Percentiles rank a stretch among this genome's conserved stretches.
phyloP scores from a whole-genome alignment of 2,888 invertebrate genomes.

The Herminia tarsipennalis region DNA sequence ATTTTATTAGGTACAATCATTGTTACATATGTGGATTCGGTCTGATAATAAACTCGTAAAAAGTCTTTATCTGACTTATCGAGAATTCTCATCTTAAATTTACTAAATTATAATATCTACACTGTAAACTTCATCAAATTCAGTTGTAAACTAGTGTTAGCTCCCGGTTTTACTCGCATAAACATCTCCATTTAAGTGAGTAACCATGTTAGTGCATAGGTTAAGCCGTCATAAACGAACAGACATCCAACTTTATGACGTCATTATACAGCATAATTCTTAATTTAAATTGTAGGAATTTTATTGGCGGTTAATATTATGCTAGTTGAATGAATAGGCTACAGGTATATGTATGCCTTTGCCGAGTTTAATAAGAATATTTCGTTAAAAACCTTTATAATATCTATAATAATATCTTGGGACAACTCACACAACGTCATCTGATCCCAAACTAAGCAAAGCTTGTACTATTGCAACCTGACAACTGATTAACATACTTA shows the following conservation, averaged over 20 bases:
- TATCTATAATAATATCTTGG: no score
- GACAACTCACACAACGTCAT: no score
- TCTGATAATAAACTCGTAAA: no score
- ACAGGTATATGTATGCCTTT: neutral
- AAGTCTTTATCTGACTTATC: no score
- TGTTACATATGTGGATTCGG: no score
- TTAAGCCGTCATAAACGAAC: conserved; percentile 35
- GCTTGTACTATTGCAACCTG: no score
- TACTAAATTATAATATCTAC: neutral
- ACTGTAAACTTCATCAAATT: neutral
- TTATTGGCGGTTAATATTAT: conserved; percentile 3
- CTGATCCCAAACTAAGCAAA: no score
- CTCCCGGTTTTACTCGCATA: conserved; percentile 27
- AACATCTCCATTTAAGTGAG: conserved; percentile 24
- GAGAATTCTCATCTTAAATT: neutral
- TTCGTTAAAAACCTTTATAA: no score
- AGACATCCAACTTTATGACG: conserved; percentile 16
- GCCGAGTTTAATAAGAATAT: no score
- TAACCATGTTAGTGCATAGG: conserved; percentile 14
- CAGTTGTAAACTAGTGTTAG: neutral
- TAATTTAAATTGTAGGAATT: conserved; percentile 10
- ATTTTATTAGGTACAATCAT: no score
- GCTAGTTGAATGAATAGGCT: neutral
- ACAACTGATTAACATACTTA: no score
- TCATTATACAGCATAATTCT: conserved; percentile 12